Base-by-base conservation (phyloP, 2,888 invertebrate genomes). In the Matsumyia berberina region DNA sequence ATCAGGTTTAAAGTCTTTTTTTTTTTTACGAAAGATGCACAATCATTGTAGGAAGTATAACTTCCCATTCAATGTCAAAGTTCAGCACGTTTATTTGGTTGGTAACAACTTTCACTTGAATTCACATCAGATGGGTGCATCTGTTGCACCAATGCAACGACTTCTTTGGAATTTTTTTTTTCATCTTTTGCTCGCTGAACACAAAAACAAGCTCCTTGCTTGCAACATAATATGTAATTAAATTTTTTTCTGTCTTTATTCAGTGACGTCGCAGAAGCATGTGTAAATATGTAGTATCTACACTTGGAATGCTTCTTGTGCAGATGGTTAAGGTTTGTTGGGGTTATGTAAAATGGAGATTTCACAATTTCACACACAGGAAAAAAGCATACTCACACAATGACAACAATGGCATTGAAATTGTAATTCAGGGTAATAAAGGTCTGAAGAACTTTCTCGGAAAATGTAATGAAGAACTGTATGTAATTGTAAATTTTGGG, bases 1-100 rank as follows among this genome's bases (percentile, higher is more conserved):
- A 66, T 66, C 51, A 66, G 66, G 24, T 29, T 46, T 46, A n/a
- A 46, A 62, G n/a, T n/a, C n/a, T n/a, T n/a, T n/a, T n/a, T n/a
- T n/a, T n/a, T n/a, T n/a, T 17, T 24, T 24, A 3, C 24, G 1
- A 24, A 24, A 24, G 4, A 24, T 35, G n/a, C 12, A 19, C 64
- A 55, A 29, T 35, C 6, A 53, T 35, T 17, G 12, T 12, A 37
- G 5, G 44, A 29, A 37, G 33, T 33, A 17, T 17, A 42, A 35
- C 39, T 73, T 67, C 53, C 64, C 24, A 58, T 72, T 66, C 82
- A 82, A 77, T 77, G 70, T 82, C 77, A 82, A 82, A 82, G 77
- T 72, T 82, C 72, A 77, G 37, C 77, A 81, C 70, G 81, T 57
- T 81, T 72, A 58, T 60, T 53, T 62, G 37, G 51, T 60, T 9